A percentile compares a stretch with the other conserved stretches of the same genome.
Evolutionary conservation across 1,140 invertebrate genomes (phyloP).

Genomic region (Meloidogyne hapla): DNA sequence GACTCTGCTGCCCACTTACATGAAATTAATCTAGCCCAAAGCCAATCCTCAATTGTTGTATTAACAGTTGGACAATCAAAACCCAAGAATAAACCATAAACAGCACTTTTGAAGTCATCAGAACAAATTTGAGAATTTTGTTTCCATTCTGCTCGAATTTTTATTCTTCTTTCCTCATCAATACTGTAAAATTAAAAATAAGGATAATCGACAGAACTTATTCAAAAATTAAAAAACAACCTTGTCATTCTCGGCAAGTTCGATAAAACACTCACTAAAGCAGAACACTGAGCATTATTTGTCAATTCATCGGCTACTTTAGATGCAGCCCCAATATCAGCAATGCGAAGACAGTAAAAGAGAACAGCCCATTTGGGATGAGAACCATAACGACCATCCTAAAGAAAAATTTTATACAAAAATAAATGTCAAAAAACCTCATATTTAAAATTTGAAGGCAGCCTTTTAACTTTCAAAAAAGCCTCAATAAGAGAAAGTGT

Average conservation of each 20-base stretch:
- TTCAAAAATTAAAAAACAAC: conserved; percentile 23
- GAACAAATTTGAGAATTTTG: conserved; percentile 37
- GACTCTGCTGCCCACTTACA: conserved; percentile 42
- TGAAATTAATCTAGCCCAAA: conserved; percentile 53
- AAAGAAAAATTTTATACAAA: conserved; percentile 21
- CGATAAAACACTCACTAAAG: conserved; percentile 28
- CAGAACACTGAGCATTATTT: conserved; percentile 40
- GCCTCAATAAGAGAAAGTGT: conserved; percentile 46
- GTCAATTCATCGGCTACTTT: conserved; percentile 28
- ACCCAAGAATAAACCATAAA: conserved; percentile 53
- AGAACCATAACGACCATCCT: too few relatives aligned
- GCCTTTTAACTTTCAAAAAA: conserved; percentile 47
- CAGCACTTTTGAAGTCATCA: conserved; percentile 51
- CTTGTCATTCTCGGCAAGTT: conserved; percentile 24
- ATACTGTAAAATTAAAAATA: conserved; percentile 38
- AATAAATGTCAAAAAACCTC: conserved; percentile 15
- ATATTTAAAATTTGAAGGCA: conserved; percentile 4
- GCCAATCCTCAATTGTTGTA: conserved; percentile 57
- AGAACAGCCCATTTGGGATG: conserved; percentile 43
- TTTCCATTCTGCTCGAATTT: conserved; percentile 56
- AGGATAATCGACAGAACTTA: too few relatives aligned
- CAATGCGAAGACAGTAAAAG: conserved; percentile 46
- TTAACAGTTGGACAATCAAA: conserved; percentile 51
- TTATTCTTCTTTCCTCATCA: conserved; percentile 49
- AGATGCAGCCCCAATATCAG: conserved; percentile 34